These are phyloP conservation scores for Penaeus japonicus DNA, from an alignment of 1,140 invertebrate genomes.

Conservation along the genomic window DNA sequence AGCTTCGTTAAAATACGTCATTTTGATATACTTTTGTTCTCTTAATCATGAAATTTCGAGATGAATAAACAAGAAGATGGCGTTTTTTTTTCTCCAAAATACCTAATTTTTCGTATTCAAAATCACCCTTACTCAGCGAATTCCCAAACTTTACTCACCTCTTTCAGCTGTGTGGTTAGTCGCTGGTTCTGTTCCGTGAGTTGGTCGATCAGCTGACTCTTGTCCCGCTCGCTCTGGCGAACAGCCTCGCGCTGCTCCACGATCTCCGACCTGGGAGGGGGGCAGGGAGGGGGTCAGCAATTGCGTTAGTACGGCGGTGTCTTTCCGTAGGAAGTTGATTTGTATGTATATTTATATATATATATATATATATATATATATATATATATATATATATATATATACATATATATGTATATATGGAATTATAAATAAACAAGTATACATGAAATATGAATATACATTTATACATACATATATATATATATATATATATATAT, in stretches of 20 bases:
- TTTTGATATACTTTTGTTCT: too few species aligned
- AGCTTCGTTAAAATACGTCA: too few species aligned
- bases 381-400: not conserved
- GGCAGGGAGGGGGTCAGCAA: not conserved
- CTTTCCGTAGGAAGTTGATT: not conserved
- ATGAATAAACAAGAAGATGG: too few species aligned
- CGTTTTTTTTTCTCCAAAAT: too few species aligned
- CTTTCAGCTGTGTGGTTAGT: slow-evolving; percentile 85
- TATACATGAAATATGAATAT: too few species aligned
- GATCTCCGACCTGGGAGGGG: slow-evolving; percentile 60
- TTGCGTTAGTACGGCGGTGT: not conserved
- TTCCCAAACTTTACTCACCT: slow-evolving; percentile 66
- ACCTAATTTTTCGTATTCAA: not conserved
- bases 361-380: too few species aligned
- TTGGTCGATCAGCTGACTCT: slow-evolving; percentile 81
- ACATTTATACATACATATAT: too few species aligned
- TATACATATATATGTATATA: not conserved
- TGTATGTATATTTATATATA: too few species aligned
- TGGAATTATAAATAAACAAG: too few species aligned
- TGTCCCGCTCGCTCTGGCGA: slow-evolving; percentile 80
- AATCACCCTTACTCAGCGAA: not conserved
- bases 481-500: not conserved
- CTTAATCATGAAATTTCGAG: too few species aligned
- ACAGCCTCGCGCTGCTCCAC: slow-evolving; percentile 71
- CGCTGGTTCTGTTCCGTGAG: slow-evolving; percentile 90